Evolutionary conservation across 1,140 invertebrate species (phyloP).

Genomic region (Zophobas morio): DNA sequence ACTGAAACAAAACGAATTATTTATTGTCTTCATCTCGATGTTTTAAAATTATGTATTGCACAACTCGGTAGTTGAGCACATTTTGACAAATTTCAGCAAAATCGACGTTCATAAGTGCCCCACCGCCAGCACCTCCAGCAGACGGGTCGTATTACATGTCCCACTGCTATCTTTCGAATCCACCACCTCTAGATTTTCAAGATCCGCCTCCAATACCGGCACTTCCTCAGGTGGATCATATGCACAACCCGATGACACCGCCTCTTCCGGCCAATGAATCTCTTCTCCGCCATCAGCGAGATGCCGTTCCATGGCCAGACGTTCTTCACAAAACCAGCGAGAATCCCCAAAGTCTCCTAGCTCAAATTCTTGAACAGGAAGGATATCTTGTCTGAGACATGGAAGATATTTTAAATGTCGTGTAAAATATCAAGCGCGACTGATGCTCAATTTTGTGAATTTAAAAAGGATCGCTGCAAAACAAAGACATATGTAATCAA

Average conservation of each 20-base stretch:
- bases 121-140: no score
- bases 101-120: constrained; percentile 82
- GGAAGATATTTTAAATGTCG: constrained; percentile 63
- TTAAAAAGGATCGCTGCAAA: constrained; percentile 27
- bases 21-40: no score
- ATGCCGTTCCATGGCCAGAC: constrained; percentile 63
- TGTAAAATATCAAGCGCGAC: constrained; percentile 58
- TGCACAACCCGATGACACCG: no score
- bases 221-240: no score
- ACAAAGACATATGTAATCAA: constrained; percentile 29
- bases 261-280: no score
- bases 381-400: constrained; percentile 67
- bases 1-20: no score
- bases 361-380: constrained; percentile 66
- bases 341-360: constrained; percentile 65
- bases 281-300: constrained; percentile 63
- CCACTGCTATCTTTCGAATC: no score
- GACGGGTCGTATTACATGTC: no score
- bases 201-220: no score
- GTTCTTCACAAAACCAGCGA: constrained; percentile 66
- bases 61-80: no score
- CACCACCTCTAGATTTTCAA: no score
- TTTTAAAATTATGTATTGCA: no score
- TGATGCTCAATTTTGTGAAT: constrained; percentile 30
- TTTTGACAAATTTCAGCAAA: constrained; percentile 81